A percentile compares a stretch with the other conserved stretches of the same genome.
Conservation (phyloP, 92 coral and sea anemone species). For the Desmophyllum pertusum region DNA sequence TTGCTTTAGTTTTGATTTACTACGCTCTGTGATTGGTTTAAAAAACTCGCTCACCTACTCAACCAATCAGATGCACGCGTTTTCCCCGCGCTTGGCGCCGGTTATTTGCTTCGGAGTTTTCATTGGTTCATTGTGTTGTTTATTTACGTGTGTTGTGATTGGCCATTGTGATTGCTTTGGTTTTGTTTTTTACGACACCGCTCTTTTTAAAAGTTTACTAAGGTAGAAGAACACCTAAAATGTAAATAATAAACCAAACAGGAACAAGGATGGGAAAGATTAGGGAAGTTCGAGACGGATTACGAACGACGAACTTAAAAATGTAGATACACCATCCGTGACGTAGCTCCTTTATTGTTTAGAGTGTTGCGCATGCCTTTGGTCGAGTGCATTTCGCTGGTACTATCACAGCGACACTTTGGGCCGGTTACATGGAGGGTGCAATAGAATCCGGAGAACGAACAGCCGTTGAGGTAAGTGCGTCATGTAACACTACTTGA, state of each 20-base stretch:
- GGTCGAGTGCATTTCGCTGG: constrained; percentile 84
- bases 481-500: not conserved
- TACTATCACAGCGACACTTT: constrained; percentile 72
- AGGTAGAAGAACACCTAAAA: not conserved
- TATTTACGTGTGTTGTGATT: too few species aligned
- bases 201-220: not conserved
- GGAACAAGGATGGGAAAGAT: not conserved
- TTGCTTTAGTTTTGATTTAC: too few species aligned
- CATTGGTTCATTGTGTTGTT: too few species aligned
- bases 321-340: too few species aligned
- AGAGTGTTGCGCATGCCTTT: constrained; percentile 60
- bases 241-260: not conserved
- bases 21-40: too few species aligned
- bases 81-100: too few species aligned
- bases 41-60: too few species aligned
- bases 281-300: not conserved
- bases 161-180: too few species aligned
- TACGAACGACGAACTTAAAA: too few species aligned
- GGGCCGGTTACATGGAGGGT: constrained; percentile 89
- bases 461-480: constrained; percentile 72
- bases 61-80: too few species aligned
- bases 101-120: too few species aligned
- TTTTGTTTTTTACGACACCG: too few species aligned
- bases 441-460: constrained; percentile 85
- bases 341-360: not conserved